Percentiles rank a stretch among this genome's conserved stretches.
Evolutionary conservation across 2,113 vertebrate genomes (phyloP).

Genomic region (Burhinus bistriatus): DNA sequence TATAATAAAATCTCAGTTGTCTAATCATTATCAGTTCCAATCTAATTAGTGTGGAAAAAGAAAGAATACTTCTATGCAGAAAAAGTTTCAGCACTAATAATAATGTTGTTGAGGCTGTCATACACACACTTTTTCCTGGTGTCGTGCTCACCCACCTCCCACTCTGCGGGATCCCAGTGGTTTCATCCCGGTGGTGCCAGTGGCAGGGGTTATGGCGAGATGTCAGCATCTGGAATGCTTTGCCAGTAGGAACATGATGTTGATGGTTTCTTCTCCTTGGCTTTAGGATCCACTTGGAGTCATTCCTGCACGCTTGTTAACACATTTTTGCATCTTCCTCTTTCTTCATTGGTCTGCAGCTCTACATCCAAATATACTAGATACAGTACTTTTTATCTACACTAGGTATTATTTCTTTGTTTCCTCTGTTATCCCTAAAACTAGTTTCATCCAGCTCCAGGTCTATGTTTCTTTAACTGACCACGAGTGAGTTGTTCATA

Average conservation of each 20-base stretch:
- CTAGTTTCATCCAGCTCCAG: background rate
- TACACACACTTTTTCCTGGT: fast-evolving
- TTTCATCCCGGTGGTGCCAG: background rate
- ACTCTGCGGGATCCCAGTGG: fast-evolving
- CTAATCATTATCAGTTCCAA: background rate
- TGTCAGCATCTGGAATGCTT: background rate
- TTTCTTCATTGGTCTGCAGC: background rate
- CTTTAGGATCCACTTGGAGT: background rate
- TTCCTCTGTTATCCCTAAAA: background rate
- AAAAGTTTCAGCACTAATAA: background rate
- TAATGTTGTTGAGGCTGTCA: background rate
- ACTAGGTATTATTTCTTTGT: background rate
- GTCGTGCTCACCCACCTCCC: fast-evolving
- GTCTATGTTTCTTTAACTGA: background rate
- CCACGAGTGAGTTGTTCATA: background rate
- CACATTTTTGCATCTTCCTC: fast-evolving
- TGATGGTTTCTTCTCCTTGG: background rate
- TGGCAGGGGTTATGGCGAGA: fast-evolving
- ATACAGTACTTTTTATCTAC: fast-evolving
- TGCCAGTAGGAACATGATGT: background rate
- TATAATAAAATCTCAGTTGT: background rate
- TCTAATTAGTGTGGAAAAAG: background rate
- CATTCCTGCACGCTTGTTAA: fast-evolving
- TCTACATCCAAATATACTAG: background rate
- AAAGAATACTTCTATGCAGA: background rate